phyloP scores from a whole-genome alignment of 2,888 invertebrate species.

The Acrobasis repandana region DNA sequence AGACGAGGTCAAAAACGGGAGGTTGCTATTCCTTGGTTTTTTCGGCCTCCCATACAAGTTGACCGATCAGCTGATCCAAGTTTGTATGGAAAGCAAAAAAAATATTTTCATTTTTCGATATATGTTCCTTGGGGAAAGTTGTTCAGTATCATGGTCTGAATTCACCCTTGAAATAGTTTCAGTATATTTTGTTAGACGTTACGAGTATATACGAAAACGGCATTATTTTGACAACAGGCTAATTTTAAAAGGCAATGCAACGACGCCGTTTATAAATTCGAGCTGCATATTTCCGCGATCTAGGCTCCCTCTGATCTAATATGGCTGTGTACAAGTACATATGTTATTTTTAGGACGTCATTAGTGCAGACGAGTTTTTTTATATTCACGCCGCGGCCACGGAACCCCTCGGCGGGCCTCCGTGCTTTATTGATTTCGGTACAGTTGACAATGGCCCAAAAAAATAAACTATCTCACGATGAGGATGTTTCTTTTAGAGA shows the following conservation, averaged over 20 bases:
- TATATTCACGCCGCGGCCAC: constrained; percentile 39
- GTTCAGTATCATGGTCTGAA: too few species aligned
- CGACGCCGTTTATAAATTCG: not conserved
- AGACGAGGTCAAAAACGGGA: too few species aligned
- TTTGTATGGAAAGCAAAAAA: too few species aligned
- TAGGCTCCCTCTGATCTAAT: not conserved
- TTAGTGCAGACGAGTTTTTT: constrained; percentile 21
- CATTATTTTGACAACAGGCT: too few species aligned
- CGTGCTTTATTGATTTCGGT: constrained; percentile 46
- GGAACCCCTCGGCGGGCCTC: constrained; percentile 39
- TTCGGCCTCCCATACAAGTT: too few species aligned
- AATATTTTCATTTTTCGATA: too few species aligned
- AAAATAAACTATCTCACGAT: not conserved
- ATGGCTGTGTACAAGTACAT: not conserved
- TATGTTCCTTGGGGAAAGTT: too few species aligned
- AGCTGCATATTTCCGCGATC: not conserved
- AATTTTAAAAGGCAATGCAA: not conserved
- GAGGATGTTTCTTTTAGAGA: not conserved
- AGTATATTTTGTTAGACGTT: too few species aligned
- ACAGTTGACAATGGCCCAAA: not conserved
- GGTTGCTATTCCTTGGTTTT: too few species aligned
- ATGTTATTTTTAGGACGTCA: not conserved
- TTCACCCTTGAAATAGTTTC: too few species aligned
- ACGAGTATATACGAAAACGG: too few species aligned
- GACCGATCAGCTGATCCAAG: too few species aligned